Percentiles rank a stretch among this genome's conserved stretches.
phyloP scores from a whole-genome alignment of 2,888 invertebrate species.

The Eupithecia vulgata region DNA sequence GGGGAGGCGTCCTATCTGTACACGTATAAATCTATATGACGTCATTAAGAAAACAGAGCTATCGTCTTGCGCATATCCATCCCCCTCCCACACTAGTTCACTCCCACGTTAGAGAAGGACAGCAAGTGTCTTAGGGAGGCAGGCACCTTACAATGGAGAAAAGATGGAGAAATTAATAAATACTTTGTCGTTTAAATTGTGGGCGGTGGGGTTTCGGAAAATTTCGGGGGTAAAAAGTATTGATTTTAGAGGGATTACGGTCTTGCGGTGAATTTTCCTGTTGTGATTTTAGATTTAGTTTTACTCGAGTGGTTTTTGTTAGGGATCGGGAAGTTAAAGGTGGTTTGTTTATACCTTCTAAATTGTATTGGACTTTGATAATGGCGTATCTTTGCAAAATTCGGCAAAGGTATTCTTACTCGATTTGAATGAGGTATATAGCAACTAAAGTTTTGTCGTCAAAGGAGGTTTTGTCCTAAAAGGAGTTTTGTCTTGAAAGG shows the following conservation, averaged over 20 bases:
- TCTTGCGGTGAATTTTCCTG: conserved; percentile 54
- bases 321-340: not conserved
- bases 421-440: not conserved
- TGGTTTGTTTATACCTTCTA: not conserved
- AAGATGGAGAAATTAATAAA: conserved; percentile 83
- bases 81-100: conserved; percentile 60
- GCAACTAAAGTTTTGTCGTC: not conserved
- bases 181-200: conserved; percentile 83
- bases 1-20: conserved; percentile 60
- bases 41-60: conserved; percentile 80
- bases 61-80: conserved; percentile 74
- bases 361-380: not conserved
- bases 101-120: conserved; percentile 57
- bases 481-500: not conserved
- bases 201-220: conserved; percentile 70
- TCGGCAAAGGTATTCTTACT: not conserved
- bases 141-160: conserved; percentile 79
- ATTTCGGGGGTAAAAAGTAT: conserved; percentile 81
- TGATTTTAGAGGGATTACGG: conserved; percentile 77
- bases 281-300: conserved; percentile 42
- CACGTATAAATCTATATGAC: conserved; percentile 82
- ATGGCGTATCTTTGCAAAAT: not conserved
- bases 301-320: conserved; percentile 5
- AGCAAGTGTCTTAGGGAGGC: conserved; percentile 66
- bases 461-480: not conserved